These are phyloP conservation scores for Lucifuga dentata DNA, from an alignment of 2,113 vertebrate species.

Conservation along the genomic window DNA sequence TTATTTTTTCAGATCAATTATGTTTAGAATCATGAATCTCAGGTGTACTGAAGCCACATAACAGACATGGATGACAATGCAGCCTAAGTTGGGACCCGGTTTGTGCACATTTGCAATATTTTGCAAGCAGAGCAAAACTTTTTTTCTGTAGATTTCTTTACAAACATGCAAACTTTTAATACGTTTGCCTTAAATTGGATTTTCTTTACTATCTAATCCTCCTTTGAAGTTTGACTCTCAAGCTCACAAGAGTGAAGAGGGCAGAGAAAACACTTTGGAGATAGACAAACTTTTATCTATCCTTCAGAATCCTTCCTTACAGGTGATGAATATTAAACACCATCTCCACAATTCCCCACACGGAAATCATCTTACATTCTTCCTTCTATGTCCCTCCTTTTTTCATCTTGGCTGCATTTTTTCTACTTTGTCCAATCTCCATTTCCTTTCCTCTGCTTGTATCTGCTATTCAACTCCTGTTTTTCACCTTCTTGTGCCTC, in stretches of 20 bases:
- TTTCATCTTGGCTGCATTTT: not conserved
- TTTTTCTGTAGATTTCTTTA: conserved; percentile 4
- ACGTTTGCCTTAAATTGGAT: conserved; percentile 34
- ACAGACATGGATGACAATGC: not conserved
- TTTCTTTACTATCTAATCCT: conserved; percentile 28
- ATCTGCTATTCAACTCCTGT: not conserved
- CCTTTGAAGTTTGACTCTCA: conserved; percentile 66
- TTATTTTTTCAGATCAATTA: conserved; percentile 1
- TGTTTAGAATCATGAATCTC: not conserved
- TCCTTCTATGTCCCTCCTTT: not conserved
- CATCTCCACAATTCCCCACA: conserved; percentile 24
- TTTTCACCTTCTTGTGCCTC: not conserved
- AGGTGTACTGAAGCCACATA: not conserved
- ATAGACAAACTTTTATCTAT: conserved; percentile 53
- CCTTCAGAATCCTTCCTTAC: conserved; percentile 44
- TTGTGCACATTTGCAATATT: conserved; percentile 21
- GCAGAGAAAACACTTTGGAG: conserved; percentile 42
- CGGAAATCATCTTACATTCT: conserved; percentile 15
- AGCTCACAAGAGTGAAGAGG: conserved; percentile 40
- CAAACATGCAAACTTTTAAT: conserved; percentile 21
- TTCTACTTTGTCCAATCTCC: not conserved
- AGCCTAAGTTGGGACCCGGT: conserved; percentile 19
- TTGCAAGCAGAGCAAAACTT: conserved; percentile 7
- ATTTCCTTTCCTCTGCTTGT: not conserved
- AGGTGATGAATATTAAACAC: conserved; percentile 52